Conservation (phyloP, 2,797 vertebrate genomes). For the Labroides dimidiatus region DNA sequence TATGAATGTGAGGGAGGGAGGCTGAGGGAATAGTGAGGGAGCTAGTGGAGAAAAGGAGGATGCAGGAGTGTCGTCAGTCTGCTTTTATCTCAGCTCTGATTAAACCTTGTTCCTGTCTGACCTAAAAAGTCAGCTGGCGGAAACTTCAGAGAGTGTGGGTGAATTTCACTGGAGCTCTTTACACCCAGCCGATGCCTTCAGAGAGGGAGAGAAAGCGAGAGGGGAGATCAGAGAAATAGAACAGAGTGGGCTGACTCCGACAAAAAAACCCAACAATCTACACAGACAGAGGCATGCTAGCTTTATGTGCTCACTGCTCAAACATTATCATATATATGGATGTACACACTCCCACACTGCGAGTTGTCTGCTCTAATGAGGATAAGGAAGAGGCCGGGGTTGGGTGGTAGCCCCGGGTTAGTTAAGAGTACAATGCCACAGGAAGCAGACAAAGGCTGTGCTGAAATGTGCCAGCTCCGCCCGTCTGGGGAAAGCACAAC, state of each 20-base stretch:
- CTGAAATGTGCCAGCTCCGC: slow-evolving; percentile 70
- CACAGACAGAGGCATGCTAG: slow-evolving; percentile 27
- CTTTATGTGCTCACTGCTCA: slow-evolving; percentile 32
- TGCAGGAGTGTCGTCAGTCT: slow-evolving; percentile 63
- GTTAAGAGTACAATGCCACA: slow-evolving; percentile 67
- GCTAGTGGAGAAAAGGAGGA: slow-evolving; percentile 54
- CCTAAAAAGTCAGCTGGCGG: slow-evolving; percentile 80
- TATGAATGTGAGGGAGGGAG: slow-evolving; percentile 30
- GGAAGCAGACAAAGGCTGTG: slow-evolving; percentile 72
- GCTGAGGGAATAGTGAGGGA: slow-evolving; percentile 43
- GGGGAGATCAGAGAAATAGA: slow-evolving; percentile 59
- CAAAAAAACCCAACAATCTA: slow-evolving; percentile 3
- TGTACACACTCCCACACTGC: slow-evolving; percentile 27
- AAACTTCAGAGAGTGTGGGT: slow-evolving; percentile 77
- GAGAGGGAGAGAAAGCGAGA: slow-evolving; percentile 52
- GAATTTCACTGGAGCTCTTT: slow-evolving; percentile 63
- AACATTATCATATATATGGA: slow-evolving; percentile 44
- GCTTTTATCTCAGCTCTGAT: slow-evolving; percentile 81
- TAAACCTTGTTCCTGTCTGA: slow-evolving; percentile 77
- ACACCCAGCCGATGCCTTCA: slow-evolving; percentile 48
- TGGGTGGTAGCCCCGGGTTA: slow-evolving; percentile 52
- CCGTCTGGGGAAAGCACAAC: slow-evolving; percentile 76
- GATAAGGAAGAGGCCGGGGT: slow-evolving; percentile 45
- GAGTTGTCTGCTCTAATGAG: slow-evolving; percentile 43
- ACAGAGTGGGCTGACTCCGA: slow-evolving; percentile 49